phyloP scores from a whole-genome alignment of 2,888 invertebrate genomes.

The Cabera pusaria region DNA sequence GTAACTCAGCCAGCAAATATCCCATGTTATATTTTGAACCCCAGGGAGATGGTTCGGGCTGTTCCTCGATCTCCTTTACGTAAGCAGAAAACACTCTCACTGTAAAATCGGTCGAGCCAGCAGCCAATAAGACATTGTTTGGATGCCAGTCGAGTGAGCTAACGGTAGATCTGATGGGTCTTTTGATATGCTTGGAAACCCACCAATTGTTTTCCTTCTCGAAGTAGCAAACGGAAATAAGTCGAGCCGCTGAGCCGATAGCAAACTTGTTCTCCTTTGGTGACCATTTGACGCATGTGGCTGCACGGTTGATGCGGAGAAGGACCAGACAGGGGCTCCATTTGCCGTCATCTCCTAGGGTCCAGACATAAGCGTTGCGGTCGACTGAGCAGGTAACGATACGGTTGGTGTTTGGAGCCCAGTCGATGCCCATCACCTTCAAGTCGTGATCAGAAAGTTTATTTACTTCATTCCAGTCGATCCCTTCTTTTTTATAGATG shows the following conservation, averaged over 20 bases:
- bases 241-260: slow-evolving; percentile 97
- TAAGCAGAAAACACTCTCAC: slow-evolving; percentile 97
- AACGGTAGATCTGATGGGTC: slow-evolving; percentile 98
- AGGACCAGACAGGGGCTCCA: slow-evolving; percentile 99
- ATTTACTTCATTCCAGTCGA: slow-evolving; percentile 93
- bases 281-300: slow-evolving; percentile 99
- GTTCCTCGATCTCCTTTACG: slow-evolving; percentile 97
- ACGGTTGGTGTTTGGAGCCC: slow-evolving; percentile 98
- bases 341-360: slow-evolving; percentile 92
- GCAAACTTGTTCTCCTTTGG: slow-evolving; percentile 99
- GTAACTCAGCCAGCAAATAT: slow-evolving; percentile 95
- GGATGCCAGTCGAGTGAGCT: slow-evolving; percentile 99
- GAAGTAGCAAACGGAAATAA: slow-evolving; percentile 99
- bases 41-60: slow-evolving; percentile 95
- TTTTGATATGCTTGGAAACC: slow-evolving; percentile 99
- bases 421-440: slow-evolving; percentile 98
- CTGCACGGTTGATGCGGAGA: slow-evolving; percentile 97
- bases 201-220: slow-evolving; percentile 99
- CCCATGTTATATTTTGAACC: slow-evolving; percentile 94
- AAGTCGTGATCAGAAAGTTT: slow-evolving; percentile 96
- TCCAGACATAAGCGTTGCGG: slow-evolving; percentile 99
- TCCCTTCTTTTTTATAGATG: slow-evolving; percentile 91
- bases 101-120: slow-evolving; percentile 98
- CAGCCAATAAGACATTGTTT: slow-evolving; percentile 96
- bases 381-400: slow-evolving; percentile 99